Percentiles rank a stretch among this genome's conserved stretches.
Conservation (phyloP, 35 echinoderm and acorn worm species). For the Lytechinus pictus region DNA sequence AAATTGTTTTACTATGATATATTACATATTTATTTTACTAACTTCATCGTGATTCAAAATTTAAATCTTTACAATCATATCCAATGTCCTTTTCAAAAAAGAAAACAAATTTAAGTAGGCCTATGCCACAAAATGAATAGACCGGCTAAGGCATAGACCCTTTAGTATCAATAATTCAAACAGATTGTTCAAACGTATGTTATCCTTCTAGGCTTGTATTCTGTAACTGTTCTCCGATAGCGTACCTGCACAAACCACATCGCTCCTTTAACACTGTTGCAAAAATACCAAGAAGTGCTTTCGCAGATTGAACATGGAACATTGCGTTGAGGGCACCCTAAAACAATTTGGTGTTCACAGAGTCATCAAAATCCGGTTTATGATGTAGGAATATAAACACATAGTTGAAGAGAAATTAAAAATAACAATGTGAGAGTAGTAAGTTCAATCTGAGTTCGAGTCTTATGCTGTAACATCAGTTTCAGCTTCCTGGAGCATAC, state of each 20-base stretch:
- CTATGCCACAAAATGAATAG: neutral
- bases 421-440: neutral
- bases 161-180: neutral
- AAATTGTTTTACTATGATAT: neutral
- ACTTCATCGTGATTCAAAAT: neutral
- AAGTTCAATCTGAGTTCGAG: neutral
- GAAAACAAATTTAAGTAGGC: neutral
- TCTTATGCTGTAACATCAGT: neutral
- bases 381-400: neutral
- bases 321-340: neutral
- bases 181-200: neutral
- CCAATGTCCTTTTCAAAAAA: neutral
- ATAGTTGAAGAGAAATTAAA: neutral
- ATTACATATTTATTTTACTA: neutral
- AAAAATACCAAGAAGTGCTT: neutral
- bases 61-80: neutral
- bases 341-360: neutral
- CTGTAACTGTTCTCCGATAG: neutral
- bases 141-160: neutral
- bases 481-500: neutral
- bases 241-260: neutral
- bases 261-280: neutral
- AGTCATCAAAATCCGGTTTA: neutral
- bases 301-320: neutral
- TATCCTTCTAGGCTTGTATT: no score